Conservation (phyloP, 2,888 invertebrate species). For the Hetaerina titia region DNA sequence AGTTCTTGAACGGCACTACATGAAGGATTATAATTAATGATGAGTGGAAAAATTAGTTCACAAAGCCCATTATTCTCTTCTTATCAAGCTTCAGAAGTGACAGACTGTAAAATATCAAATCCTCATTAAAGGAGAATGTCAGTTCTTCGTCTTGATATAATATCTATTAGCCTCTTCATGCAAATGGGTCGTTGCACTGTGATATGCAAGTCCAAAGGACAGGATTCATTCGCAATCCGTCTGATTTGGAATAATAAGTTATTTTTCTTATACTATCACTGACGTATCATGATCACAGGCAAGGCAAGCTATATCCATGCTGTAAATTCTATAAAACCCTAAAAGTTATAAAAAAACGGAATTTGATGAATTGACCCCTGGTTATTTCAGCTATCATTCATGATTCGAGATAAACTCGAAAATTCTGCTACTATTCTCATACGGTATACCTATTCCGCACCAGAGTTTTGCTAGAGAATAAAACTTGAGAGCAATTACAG, state of each 20-base stretch:
- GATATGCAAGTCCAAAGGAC: constrained; percentile 33
- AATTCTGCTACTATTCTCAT: no score
- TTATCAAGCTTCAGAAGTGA: constrained; percentile 36
- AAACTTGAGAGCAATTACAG: no score
- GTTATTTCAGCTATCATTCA: no score
- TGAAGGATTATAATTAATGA: background rate
- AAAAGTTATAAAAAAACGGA: no score
- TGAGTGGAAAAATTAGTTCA: constrained; percentile 3
- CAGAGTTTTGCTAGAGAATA: no score
- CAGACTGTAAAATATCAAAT: constrained; percentile 38
- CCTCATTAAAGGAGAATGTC: background rate
- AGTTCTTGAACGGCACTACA: background rate
- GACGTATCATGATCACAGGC: no score
- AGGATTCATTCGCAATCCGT: background rate
- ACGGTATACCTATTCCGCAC: no score
- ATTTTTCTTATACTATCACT: no score
- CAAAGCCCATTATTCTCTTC: background rate
- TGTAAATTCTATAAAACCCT: no score
- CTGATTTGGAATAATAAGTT: background rate
- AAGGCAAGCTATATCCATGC: no score
- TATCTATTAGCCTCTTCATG: constrained; percentile 29
- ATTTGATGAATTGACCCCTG: no score
- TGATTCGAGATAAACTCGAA: no score
- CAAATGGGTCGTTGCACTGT: constrained; percentile 60
- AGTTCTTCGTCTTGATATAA: constrained; percentile 42